Evolutionary conservation across 2,797 vertebrate species (phyloP), one percentile per base, ranked within the genome.

Genomic region (Spheniscus humboldti): DNA sequence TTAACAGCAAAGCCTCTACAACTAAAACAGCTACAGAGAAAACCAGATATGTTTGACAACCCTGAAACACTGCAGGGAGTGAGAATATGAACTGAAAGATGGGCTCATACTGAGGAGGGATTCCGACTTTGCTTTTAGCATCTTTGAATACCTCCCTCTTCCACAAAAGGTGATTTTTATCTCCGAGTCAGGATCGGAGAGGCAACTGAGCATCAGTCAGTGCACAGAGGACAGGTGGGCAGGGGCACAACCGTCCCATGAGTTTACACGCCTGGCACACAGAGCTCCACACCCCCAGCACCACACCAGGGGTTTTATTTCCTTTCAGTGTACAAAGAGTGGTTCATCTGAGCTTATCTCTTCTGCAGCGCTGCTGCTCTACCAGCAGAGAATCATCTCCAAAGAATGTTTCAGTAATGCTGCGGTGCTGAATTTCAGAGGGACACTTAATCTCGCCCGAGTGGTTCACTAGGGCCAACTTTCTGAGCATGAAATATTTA

Each of bases 401-500:
- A 96, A 97, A 96, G 91, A 97, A 96, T 95, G 92, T 88, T 95
- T 94, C 92, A 80, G 88, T 92, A 95, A 97, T 78, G 88, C 85
- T 92, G 90, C 37, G 28, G 93, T 94, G 92, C 95, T 83, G 84
- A 73, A 64, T 96, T 97, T 91, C 96, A 95, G 88, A 96, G 81
- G 74, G 91, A 97, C 93, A 96, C 94, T 94, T 97, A 97, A 97
- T 97, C 96, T 96, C 28, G 47, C 86, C 84, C 27, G 50, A 82
- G 78, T 88, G 78, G 67, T 62, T 96, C 71, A 77, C 81, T 15
- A 94, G 82, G 67, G 96, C 91, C 94, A 96, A 89, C 92, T 92
- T 97, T 97, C 79, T 92, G 79, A 94, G 92, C 96, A 94, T 88
- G 87, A 96, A 97, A 95, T 95, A 97, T 97, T 97, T 97, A 96